Percentiles rank a stretch among this genome's conserved stretches.
phyloP scores from a whole-genome alignment of 1,140 invertebrate genomes.

The Apis florea region DNA sequence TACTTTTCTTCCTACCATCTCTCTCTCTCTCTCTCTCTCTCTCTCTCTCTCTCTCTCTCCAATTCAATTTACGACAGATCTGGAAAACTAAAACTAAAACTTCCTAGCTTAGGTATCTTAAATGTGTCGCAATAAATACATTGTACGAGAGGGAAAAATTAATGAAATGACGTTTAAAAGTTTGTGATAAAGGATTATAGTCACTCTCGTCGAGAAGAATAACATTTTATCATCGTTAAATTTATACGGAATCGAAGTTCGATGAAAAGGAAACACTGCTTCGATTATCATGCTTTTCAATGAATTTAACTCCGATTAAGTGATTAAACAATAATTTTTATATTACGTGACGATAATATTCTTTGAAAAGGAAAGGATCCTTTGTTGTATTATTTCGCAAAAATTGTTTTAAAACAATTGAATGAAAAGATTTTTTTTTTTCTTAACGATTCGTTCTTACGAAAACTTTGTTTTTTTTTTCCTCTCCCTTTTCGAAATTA shows the following conservation, averaged over 20 bases:
- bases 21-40: not conserved
- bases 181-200: not conserved
- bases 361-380: too few relatives aligned
- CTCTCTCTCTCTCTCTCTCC: not conserved
- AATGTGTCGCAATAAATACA: slow-evolving; percentile 48
- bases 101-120: slow-evolving; percentile 38
- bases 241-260: not conserved
- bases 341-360: not conserved
- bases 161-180: too few relatives aligned
- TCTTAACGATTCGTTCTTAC: too few relatives aligned
- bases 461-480: too few relatives aligned
- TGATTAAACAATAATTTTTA: not conserved
- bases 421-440: too few relatives aligned
- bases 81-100: slow-evolving; percentile 18
- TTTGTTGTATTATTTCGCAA: too few relatives aligned
- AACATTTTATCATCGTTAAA: not conserved
- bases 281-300: not conserved
- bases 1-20: too few relatives aligned
- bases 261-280: too few relatives aligned
- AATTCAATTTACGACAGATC: not conserved
- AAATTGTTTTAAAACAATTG: too few relatives aligned
- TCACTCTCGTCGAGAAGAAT: slow-evolving; percentile 29
- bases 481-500: not conserved
- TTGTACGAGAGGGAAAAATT: not conserved
- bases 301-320: not conserved